Evolutionary conservation across 1,140 invertebrate genomes (phyloP).

Genomic region (Hermatobates lingyangjiaoensis): DNA sequence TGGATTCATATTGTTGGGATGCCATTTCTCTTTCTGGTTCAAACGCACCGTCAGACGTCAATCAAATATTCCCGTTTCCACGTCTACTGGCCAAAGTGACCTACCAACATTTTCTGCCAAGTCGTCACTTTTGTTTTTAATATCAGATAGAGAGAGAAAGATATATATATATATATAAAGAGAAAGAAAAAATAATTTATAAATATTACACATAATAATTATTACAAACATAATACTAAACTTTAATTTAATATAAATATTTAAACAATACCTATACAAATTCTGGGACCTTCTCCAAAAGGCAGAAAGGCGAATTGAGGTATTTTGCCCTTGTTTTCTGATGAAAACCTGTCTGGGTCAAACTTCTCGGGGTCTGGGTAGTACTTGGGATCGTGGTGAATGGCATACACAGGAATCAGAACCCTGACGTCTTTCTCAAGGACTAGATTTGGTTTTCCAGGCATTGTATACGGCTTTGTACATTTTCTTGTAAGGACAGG

Average conservation of each 20-base stretch:
- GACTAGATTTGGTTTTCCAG: slow-evolving; percentile 7
- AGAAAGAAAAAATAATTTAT: too few relatives aligned
- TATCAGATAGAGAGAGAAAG: too few relatives aligned
- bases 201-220: too few relatives aligned
- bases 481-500: slow-evolving; percentile 27
- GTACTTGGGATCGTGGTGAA: slow-evolving; percentile 25
- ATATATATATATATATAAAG: too few relatives aligned
- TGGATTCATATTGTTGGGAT: too few relatives aligned
- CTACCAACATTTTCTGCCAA: too few relatives aligned
- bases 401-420: slow-evolving; percentile 22
- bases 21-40: too few relatives aligned
- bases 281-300: slow-evolving; percentile 56
- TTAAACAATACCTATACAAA: slow-evolving; percentile 39
- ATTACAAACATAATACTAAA: too few relatives aligned
- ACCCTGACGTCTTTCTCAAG: slow-evolving; percentile 22
- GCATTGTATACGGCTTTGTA: slow-evolving; percentile 24
- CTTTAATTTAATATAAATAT: not conserved
- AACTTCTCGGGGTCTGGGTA: slow-evolving; percentile 25
- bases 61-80: too few relatives aligned
- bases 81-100: too few relatives aligned
- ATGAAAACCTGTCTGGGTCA: slow-evolving; percentile 23
- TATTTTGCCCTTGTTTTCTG: slow-evolving; percentile 17
- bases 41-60: too few relatives aligned
- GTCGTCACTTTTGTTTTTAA: too few relatives aligned
- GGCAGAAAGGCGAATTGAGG: slow-evolving; percentile 37